phyloP scores from a whole-genome alignment of 2,113 vertebrate genomes.

The Laticauda colubrina region DNA sequence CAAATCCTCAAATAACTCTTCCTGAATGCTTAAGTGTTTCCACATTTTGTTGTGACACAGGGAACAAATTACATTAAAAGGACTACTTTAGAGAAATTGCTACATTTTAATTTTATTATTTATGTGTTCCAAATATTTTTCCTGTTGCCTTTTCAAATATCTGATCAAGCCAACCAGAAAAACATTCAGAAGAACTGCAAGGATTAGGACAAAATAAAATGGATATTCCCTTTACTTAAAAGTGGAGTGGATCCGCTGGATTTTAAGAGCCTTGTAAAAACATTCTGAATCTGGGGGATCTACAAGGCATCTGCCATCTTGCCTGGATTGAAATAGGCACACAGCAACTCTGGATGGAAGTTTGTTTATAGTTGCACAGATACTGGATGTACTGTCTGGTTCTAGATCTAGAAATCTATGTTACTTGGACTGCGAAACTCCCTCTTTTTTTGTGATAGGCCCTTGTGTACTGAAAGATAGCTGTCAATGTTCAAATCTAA shows the following conservation, averaged over 20 bases:
- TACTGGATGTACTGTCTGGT: not conserved
- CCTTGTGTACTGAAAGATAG: not conserved
- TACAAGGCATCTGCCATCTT: not conserved
- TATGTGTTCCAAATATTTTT: not conserved
- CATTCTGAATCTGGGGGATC: not conserved
- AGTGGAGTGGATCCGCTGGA: not conserved
- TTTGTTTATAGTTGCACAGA: not conserved
- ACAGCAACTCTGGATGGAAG: not conserved
- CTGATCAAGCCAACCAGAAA: not conserved
- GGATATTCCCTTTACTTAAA: not conserved
- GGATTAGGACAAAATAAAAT: not conserved
- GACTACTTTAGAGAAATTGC: slow-evolving; percentile 50
- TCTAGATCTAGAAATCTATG: not conserved
- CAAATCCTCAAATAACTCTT: slow-evolving; percentile 62
- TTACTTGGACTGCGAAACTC: not conserved
- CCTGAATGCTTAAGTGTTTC: slow-evolving; percentile 65
- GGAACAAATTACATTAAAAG: slow-evolving; percentile 51
- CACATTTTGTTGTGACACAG: slow-evolving; percentile 49
- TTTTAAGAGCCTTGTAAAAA: not conserved
- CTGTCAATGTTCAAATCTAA: not conserved
- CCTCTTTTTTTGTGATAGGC: not conserved
- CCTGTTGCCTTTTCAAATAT: not conserved
- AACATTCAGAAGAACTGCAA: not conserved
- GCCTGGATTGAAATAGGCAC: not conserved
- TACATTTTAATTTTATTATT: slow-evolving; percentile 22